Evolutionary conservation across 92 coral and sea anemone species (phyloP), one percentile per base, ranked within the genome.

Genomic region (Parazoanthus darwini): DNA sequence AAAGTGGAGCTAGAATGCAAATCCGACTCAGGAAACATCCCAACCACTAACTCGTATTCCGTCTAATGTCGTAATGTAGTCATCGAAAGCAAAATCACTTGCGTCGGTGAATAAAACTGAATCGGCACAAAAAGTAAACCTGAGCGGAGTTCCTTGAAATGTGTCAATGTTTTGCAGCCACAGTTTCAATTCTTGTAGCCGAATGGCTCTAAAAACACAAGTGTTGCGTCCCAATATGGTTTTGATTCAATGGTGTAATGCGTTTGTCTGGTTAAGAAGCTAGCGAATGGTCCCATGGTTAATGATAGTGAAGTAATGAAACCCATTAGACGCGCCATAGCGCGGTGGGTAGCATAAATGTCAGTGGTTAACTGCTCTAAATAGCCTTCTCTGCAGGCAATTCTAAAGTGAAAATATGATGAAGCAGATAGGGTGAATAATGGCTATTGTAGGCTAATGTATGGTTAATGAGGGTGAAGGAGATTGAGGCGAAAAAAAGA

Each of bases 211-310:
- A 79, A 26, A 38, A 92, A 65, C 70, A 14, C 58, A 59, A 86
- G 2, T 0, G 80, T 79, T 43, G 50, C 11, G 67, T 89, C 92
- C 94, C 86, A 92, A 14, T 71, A 39, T 36, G 72, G 43, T 22
- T 90, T 0, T 9, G 92, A 3, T 37, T 79, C 90, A 25, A 91
- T 83, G 43, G 88, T 83, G 5, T 68, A 54, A 77, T 93, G 83
- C 95, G 88, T 90, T 80, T 90, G 89, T 22, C 93, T 88, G 76
- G 93, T 90, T 14, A 85, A 85, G 18, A 88, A 84, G 25, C 95
- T 90, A 18, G 90, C 22, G 13, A 92, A 36, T 5, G 93, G 93
- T 44, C 93, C 94, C 11, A 92, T 85, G 9, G 91, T 94, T 15
- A 92, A 80, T 9, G 92, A 44, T 6, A 74, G 65, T 11, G 91